Conservation (phyloP, 2,113 vertebrate genomes). For the Ia io region DNA sequence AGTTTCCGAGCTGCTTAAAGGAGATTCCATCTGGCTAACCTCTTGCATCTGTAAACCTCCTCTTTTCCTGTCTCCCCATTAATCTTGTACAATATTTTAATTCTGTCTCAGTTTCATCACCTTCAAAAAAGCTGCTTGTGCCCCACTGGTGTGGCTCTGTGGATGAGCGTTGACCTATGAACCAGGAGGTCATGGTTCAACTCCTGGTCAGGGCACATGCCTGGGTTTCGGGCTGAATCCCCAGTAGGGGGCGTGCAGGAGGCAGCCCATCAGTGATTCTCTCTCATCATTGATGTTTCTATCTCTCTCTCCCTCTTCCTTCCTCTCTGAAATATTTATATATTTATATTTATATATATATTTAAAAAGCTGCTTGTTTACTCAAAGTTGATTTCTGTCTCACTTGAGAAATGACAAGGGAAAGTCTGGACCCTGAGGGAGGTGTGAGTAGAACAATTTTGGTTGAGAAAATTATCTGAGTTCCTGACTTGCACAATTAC, state of each 20-base stretch:
- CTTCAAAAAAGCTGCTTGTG: background rate
- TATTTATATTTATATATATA: too few relatives aligned
- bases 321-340: too few relatives aligned
- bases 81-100: background rate
- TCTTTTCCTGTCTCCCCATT: too few relatives aligned
- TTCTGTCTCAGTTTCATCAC: background rate
- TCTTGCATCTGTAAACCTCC: background rate
- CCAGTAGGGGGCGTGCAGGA: too few relatives aligned
- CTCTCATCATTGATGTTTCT: too few relatives aligned
- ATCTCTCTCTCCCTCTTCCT: too few relatives aligned
- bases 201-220: too few relatives aligned
- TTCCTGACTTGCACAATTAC: background rate
- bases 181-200: too few relatives aligned
- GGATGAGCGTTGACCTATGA: too few relatives aligned
- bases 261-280: too few relatives aligned
- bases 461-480: background rate
- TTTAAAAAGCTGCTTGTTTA: background rate
- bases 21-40: background rate
- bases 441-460: background rate
- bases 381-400: background rate
- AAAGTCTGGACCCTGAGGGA: background rate
- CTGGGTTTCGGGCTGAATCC: too few relatives aligned
- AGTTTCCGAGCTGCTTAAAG: background rate
- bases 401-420: background rate
- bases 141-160: too few relatives aligned